Conservation (phyloP, 2,113 vertebrate genomes). For the Neopipo cinnamomea region DNA sequence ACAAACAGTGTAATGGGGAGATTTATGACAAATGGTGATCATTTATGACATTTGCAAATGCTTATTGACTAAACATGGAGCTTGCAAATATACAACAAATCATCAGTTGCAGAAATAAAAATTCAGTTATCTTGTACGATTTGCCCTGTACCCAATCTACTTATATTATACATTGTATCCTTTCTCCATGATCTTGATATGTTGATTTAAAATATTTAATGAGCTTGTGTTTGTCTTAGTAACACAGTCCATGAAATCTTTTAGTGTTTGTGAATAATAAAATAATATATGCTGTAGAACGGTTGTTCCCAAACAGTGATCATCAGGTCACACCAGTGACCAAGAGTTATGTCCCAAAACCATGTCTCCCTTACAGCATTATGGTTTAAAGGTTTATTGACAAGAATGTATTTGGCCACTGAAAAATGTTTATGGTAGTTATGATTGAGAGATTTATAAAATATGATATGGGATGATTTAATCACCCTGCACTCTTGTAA, state of each 20-base stretch:
- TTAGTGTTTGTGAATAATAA: neutral
- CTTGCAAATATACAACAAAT: neutral
- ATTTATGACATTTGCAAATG: neutral
- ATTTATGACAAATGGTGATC: neutral
- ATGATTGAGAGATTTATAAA: rapidly evolving
- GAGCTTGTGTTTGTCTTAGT: neutral
- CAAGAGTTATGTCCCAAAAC: neutral
- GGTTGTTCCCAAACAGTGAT: neutral
- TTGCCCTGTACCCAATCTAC: neutral
- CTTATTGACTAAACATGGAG: neutral
- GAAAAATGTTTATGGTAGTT: neutral
- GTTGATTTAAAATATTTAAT: neutral
- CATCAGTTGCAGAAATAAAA: neutral
- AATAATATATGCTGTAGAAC: neutral
- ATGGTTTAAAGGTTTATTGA: neutral
- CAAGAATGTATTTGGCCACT: neutral
- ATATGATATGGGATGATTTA: neutral
- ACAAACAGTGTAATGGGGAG: neutral
- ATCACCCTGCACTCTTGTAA: neutral
- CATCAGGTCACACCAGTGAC: neutral
- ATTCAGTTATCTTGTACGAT: rapidly evolving
- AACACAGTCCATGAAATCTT: neutral
- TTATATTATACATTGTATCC: neutral
- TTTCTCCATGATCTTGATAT: neutral
- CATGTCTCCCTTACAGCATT: neutral